Conservation (phyloP, 2,113 vertebrate genomes). For the Nicator chloris region DNA sequence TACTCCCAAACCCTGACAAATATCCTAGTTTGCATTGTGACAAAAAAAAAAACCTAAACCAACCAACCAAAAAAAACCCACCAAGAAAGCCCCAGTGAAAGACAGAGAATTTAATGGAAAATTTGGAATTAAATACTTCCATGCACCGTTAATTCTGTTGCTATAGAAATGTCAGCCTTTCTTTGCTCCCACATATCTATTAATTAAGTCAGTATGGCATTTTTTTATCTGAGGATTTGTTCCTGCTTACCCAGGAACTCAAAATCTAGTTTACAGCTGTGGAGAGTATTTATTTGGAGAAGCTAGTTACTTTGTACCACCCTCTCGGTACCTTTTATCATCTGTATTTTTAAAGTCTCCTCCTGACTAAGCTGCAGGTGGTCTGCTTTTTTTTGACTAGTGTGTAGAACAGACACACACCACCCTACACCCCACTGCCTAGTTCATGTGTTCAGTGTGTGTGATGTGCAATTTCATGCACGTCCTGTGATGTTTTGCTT, state of each 20-base stretch:
- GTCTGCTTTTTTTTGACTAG: background rate
- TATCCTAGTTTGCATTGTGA: background rate
- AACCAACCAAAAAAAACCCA: background rate
- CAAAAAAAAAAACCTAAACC: background rate
- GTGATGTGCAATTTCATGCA: background rate
- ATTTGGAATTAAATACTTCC: constrained; percentile 4
- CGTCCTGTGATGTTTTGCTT: background rate
- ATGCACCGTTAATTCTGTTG: background rate
- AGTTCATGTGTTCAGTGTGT: background rate
- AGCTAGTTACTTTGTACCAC: constrained; percentile 17
- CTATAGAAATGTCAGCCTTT: constrained; percentile 32
- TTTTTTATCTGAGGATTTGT: constrained; percentile 22
- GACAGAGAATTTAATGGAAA: constrained; percentile 2
- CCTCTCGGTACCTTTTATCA: constrained; percentile 11
- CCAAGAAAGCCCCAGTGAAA: background rate
- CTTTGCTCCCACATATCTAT: constrained; percentile 15
- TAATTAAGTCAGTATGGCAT: background rate
- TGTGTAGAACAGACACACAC: background rate
- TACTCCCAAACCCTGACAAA: background rate
- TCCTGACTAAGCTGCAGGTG: background rate
- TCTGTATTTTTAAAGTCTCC: background rate
- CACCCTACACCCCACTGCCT: accelerated
- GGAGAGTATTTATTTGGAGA: constrained; percentile 33
- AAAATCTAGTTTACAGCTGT: background rate
- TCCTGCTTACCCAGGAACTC: background rate